Conservation (phyloP, 1,140 invertebrate genomes). For the Xylocopa sonorina region DNA sequence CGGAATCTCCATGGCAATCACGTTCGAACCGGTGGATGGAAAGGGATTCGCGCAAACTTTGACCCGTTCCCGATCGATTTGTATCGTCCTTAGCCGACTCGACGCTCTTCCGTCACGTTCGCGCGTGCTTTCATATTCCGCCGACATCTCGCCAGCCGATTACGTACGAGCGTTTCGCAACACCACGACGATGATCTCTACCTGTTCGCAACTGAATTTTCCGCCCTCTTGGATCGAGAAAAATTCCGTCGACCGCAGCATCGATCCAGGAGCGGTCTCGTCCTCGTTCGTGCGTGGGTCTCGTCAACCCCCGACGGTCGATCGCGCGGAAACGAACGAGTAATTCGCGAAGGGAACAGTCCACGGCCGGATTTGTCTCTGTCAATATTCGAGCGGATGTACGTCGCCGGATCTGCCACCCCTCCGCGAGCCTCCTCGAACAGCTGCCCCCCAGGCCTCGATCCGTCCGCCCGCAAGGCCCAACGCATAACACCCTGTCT, state of each 20-base stretch:
- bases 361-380: constrained; percentile 35
- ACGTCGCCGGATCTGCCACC: constrained; percentile 12
- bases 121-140: constrained; percentile 16
- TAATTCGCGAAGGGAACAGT: constrained; percentile 9
- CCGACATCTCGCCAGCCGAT: constrained; percentile 1
- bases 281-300: not conserved
- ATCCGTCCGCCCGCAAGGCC: not conserved
- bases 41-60: constrained; percentile 20
- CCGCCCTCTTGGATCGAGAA: too few species aligned
- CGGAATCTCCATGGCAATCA: constrained; percentile 42
- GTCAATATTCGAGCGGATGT: constrained; percentile 58
- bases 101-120: constrained; percentile 12
- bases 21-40: constrained; percentile 35
- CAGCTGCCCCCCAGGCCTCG: too few species aligned
- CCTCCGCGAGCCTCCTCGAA: too few species aligned
- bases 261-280: not conserved
- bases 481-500: constrained; percentile 74
- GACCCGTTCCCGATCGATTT: constrained; percentile 26
- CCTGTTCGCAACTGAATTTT: not conserved
- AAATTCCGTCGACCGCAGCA: not conserved
- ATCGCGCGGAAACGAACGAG: constrained; percentile 16
- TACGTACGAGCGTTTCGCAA: not conserved
- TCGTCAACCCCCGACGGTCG: too few species aligned
- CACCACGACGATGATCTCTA: not conserved
- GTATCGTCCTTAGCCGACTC: constrained; percentile 24